Evolutionary conservation across 2,797 vertebrate species (phyloP).

Genomic region (Chromobotia macracanthus): DNA sequence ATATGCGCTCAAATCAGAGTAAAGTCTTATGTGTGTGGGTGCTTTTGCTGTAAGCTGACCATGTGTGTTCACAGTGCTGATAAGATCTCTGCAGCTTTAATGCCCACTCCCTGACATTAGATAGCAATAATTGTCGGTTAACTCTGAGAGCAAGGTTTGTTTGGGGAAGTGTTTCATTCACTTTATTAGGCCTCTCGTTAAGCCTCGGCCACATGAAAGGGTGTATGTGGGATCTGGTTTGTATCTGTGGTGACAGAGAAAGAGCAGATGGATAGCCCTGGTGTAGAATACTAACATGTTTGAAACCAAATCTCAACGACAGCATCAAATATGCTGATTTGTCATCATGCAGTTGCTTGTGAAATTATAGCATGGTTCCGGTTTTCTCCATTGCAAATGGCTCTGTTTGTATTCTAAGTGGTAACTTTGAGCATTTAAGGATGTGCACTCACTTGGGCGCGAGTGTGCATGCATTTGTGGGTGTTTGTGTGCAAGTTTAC

Average conservation of each 20-base stretch:
- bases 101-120: conserved; percentile 38
- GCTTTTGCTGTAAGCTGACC: not conserved
- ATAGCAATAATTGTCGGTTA: conserved; percentile 50
- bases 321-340: not conserved
- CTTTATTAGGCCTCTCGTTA: conserved; percentile 75
- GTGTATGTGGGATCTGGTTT: conserved; percentile 76
- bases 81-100: conserved; percentile 28
- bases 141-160: conserved; percentile 39
- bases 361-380: not conserved
- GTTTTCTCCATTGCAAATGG: not conserved
- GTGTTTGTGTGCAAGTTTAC: conserved; percentile 20
- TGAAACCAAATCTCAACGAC: not conserved
- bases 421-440: not conserved
- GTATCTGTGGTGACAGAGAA: conserved; percentile 74
- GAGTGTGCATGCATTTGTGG: too few relatives aligned
- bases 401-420: not conserved
- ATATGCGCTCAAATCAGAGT: not conserved
- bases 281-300: conserved; percentile 10
- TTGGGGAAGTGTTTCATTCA: conserved; percentile 69
- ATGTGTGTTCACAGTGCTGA: conserved; percentile 30
- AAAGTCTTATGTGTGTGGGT: not conserved
- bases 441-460: not conserved
- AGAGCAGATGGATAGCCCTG: conserved; percentile 69
- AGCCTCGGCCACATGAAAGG: conserved; percentile 77
- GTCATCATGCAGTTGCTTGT: not conserved